phyloP scores from a whole-genome alignment of 1,140 invertebrate genomes.

The Bombus sibiricus region DNA sequence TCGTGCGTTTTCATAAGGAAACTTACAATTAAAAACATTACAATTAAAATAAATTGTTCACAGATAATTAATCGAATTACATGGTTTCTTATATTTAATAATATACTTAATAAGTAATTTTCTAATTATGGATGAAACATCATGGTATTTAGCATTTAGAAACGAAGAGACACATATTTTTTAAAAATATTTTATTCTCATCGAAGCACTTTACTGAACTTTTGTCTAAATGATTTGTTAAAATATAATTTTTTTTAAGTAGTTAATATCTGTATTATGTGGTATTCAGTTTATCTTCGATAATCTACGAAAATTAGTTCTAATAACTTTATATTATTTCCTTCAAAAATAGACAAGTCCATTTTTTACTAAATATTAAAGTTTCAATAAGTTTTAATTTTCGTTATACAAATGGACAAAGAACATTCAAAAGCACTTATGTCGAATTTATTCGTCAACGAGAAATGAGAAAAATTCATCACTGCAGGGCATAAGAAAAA shows the following conservation, averaged over 20 bases:
- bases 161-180: too few relatives aligned
- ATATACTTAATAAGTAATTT: too few relatives aligned
- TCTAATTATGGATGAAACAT: too few relatives aligned
- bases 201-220: neutral
- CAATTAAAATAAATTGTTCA: neutral
- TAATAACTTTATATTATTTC: neutral
- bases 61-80: too few relatives aligned
- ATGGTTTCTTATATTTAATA: too few relatives aligned
- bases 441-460: constrained; percentile 8
- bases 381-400: neutral
- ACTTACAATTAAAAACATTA: too few relatives aligned
- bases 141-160: too few relatives aligned
- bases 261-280: neutral
- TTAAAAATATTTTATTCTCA: too few relatives aligned
- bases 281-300: neutral
- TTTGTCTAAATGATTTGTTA: neutral
- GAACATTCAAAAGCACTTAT: neutral
- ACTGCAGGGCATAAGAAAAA: constrained; percentile 46
- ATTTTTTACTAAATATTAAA: neutral
- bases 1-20: too few relatives aligned
- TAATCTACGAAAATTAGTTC: neutral
- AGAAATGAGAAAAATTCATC: constrained; percentile 67
- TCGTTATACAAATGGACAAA: neutral
- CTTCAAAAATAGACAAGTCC: neutral
- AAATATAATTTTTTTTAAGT: neutral